Conservation (phyloP, 1,140 invertebrate genomes). For the Dinoponera quadriceps region DNA sequence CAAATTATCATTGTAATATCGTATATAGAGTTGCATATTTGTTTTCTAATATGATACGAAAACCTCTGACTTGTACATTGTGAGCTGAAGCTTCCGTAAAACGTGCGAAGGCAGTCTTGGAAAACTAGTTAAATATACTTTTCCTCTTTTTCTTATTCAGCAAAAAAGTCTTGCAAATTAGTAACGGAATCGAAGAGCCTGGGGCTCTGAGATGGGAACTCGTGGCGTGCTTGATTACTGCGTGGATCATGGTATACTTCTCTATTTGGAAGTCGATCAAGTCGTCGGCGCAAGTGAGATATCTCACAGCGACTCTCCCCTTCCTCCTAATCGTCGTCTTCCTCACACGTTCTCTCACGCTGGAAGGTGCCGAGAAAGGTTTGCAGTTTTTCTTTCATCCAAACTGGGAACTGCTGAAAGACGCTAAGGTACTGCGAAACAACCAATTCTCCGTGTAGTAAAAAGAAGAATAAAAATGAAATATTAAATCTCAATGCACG, state of each 20-base stretch:
- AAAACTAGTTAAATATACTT: constrained; percentile 26
- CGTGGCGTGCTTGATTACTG: constrained; percentile 93
- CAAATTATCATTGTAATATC: constrained; percentile 83
- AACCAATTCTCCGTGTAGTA: background rate
- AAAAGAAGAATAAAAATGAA: background rate
- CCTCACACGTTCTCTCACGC: constrained; percentile 91
- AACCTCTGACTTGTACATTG: background rate
- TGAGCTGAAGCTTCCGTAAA: background rate
- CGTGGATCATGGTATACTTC: constrained; percentile 96
- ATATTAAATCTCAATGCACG: too few species aligned
- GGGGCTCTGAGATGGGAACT: constrained; percentile 94
- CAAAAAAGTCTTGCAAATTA: constrained; percentile 93
- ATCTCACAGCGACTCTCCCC: constrained; percentile 94
- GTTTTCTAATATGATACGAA: background rate
- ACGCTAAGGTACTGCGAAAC: constrained; percentile 89
- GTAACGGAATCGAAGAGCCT: constrained; percentile 92
- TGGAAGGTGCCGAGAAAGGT: constrained; percentile 93
- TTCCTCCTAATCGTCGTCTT: constrained; percentile 94
- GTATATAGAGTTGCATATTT: background rate
- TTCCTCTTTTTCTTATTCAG: constrained; percentile 85
- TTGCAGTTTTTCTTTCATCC: constrained; percentile 94
- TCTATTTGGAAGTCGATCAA: constrained; percentile 97
- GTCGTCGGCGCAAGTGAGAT: constrained; percentile 92
- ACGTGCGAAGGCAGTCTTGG: background rate
- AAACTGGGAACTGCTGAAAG: constrained; percentile 93